Conservation (phyloP, 2,113 vertebrate genomes). For the Sturnus vulgaris region DNA sequence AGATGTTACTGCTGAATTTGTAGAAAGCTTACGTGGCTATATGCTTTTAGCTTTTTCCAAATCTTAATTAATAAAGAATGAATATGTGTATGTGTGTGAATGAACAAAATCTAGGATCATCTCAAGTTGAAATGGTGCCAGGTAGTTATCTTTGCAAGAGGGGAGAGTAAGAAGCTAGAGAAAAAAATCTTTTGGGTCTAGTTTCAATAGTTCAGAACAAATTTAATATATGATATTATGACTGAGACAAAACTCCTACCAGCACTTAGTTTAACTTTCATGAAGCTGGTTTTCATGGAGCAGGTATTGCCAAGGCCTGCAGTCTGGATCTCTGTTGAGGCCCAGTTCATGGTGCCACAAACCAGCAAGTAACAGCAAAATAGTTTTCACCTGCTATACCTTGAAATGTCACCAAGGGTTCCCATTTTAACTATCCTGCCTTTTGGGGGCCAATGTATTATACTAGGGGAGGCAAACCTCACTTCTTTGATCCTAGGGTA, state of each 20-base stretch:
- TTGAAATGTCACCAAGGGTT: background rate
- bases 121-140: background rate
- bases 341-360: background rate
- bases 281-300: background rate
- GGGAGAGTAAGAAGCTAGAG: background rate
- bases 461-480: background rate
- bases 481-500: background rate
- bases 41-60: background rate
- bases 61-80: background rate
- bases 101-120: background rate
- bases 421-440: background rate
- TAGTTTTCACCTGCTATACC: background rate
- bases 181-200: background rate
- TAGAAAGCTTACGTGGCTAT: background rate
- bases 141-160: background rate
- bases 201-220: background rate
- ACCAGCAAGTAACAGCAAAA: background rate
- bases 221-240: background rate
- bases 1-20: background rate
- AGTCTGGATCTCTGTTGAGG: background rate
- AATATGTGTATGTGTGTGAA: background rate
- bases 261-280: background rate
- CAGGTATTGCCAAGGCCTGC: background rate
- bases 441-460: background rate
- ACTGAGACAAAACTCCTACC: background rate